These are phyloP conservation scores for Mastomys natalensis DNA, from an alignment of 2,113 vertebrate species.

Conservation along the genomic window DNA sequence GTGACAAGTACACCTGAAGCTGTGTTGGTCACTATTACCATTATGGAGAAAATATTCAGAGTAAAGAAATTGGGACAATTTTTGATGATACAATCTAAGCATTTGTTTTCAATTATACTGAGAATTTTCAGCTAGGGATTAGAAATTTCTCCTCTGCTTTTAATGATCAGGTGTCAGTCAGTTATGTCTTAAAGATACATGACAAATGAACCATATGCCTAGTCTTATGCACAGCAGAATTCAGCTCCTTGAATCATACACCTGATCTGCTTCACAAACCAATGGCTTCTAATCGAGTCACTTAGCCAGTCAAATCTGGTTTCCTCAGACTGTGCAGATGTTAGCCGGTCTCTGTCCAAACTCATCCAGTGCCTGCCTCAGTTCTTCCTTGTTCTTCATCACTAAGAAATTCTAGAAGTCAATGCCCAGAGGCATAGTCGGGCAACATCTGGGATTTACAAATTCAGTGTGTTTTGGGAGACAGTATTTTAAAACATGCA, in stretches of 20 bases:
- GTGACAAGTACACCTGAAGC: constrained; percentile 20
- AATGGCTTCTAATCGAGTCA: neutral
- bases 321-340: neutral
- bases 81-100: neutral
- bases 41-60: constrained; percentile 3
- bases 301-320: constrained; percentile 4
- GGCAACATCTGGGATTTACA: constrained; percentile 43
- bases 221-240: neutral
- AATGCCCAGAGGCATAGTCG: neutral
- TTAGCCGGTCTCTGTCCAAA: neutral
- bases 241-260: neutral
- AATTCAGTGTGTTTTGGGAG: constrained; percentile 27
- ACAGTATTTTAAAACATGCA: constrained; percentile 40
- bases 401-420: neutral
- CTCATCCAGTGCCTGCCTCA: neutral
- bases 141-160: neutral
- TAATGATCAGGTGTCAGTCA: constrained; percentile 3
- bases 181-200: constrained; percentile 10
- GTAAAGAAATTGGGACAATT: neutral
- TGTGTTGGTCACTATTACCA: neutral
- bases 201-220: neutral
- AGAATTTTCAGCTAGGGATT: constrained; percentile 1
- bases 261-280: neutral
- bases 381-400: neutral
- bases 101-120: constrained; percentile 17